A percentile compares a stretch with the other conserved stretches of the same genome.
phyloP scores from a whole-genome alignment of 2,888 invertebrate species.

The Linnaemya tessellans region DNA sequence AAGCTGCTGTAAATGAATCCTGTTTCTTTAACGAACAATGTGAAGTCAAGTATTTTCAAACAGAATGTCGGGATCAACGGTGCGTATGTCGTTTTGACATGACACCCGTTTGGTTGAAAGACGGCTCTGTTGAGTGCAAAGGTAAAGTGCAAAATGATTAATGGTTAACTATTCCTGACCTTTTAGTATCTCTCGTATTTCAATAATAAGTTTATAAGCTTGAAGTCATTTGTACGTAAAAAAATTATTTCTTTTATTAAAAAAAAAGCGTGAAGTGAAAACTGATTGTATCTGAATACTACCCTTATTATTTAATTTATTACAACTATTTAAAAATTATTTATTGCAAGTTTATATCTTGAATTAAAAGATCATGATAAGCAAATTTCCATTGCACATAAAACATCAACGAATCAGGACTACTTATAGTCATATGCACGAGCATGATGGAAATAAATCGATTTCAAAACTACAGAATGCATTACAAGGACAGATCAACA shows the following conservation, averaged over 20 bases:
- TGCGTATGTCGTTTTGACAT: constrained; percentile 92
- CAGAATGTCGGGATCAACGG: constrained; percentile 91
- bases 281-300: background rate
- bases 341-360: background rate
- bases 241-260: background rate
- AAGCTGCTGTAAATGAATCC: constrained; percentile 90
- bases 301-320: background rate
- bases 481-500: too few species aligned
- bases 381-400: background rate
- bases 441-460: too few species aligned
- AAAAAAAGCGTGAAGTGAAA: background rate
- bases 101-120: constrained; percentile 87
- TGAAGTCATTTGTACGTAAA: too few species aligned
- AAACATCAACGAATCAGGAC: background rate
- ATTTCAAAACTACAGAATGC: too few species aligned
- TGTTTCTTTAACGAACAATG: constrained; percentile 94
- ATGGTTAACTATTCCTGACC: too few species aligned
- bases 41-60: constrained; percentile 88
- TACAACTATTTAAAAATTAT: background rate
- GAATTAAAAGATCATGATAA: background rate
- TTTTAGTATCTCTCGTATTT: too few species aligned
- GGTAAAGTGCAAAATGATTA: constrained; percentile 84
- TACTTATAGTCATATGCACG: too few species aligned
- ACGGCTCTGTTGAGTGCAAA: constrained; percentile 89
- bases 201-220: too few species aligned